These are phyloP conservation scores for Sesia bembeciformis DNA, from an alignment of 2,888 invertebrate species.

Conservation along the genomic window DNA sequence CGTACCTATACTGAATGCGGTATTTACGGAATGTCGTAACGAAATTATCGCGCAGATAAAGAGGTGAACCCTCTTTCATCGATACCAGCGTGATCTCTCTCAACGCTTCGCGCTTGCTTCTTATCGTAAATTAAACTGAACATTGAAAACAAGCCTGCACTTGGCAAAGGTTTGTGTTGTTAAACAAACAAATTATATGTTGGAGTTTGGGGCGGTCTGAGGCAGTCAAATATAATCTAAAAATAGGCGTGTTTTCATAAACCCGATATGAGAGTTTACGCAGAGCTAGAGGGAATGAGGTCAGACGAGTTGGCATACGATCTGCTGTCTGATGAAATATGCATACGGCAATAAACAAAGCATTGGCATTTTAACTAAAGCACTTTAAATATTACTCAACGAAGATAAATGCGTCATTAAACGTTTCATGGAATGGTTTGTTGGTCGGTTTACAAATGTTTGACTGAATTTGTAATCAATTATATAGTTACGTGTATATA, in stretches of 20 bases:
- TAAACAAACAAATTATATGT: constrained; percentile 62
- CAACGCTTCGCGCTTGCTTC: constrained; percentile 16
- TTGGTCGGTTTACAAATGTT: too few relatives aligned
- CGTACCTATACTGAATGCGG: not conserved
- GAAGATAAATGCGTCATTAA: too few relatives aligned
- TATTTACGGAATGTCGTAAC: constrained; percentile 15
- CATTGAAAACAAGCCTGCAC: constrained; percentile 44
- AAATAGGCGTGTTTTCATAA: constrained; percentile 68
- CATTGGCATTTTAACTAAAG: constrained; percentile 28
- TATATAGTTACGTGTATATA: too few relatives aligned
- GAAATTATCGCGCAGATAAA: constrained; percentile 13
- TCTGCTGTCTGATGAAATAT: constrained; percentile 38
- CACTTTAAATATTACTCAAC: too few relatives aligned
- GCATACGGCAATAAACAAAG: constrained; percentile 45
- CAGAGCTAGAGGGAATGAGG: constrained; percentile 65
- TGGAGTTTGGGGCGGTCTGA: constrained; percentile 47
- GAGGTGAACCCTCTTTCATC: constrained; percentile 26
- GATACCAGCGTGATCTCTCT: constrained; percentile 14
- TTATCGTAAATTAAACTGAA: constrained; percentile 36
- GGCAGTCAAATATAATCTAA: constrained; percentile 43
- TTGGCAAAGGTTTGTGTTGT: constrained; percentile 53
- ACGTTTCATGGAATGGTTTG: too few relatives aligned
- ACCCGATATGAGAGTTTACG: constrained; percentile 64
- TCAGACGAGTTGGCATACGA: constrained; percentile 60
- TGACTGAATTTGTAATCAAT: too few relatives aligned